phyloP scores from a whole-genome alignment of 2,888 invertebrate species.

The Drosophila cognata region DNA sequence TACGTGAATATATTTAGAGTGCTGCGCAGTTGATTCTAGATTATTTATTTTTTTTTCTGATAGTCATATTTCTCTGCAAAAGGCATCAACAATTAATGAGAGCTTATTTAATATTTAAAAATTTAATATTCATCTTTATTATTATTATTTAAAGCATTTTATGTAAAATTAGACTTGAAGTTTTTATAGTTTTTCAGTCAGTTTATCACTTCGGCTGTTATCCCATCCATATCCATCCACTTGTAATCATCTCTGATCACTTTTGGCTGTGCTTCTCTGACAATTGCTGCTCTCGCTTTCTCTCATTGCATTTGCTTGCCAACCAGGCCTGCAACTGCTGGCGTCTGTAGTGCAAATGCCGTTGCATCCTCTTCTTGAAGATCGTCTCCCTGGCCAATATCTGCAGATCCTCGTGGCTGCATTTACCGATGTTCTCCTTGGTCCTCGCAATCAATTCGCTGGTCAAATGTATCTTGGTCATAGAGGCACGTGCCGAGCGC shows the following conservation, averaged over 20 bases:
- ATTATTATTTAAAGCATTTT: neutral
- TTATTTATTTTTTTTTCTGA: neutral
- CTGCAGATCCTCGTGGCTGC: slow-evolving; percentile 67
- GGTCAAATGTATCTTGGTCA: slow-evolving; percentile 66
- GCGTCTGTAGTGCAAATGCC: slow-evolving; percentile 61
- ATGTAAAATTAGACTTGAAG: neutral
- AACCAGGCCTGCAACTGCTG: slow-evolving; percentile 49
- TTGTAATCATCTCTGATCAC: neutral
- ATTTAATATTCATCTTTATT: neutral
- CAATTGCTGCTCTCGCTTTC: slow-evolving; percentile 1
- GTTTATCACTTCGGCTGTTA: slow-evolving; percentile 23
- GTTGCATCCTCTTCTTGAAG: slow-evolving; percentile 62
- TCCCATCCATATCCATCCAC: neutral
- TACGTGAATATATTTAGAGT: neutral
- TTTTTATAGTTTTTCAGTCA: neutral
- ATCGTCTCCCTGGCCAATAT: slow-evolving; percentile 67
- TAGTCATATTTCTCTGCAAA: too few relatives aligned
- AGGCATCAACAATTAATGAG: too few relatives aligned
- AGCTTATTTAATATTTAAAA: neutral
- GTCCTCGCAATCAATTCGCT: slow-evolving; percentile 62
- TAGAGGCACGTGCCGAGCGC: slow-evolving; percentile 33
- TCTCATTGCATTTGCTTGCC: neutral
- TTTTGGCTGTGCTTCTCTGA: neutral
- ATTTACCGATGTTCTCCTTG: slow-evolving; percentile 61
- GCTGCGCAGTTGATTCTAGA: neutral